These are phyloP conservation scores for Palythoa grandiflora DNA, from an alignment of 92 coral and sea anemone species.

Conservation along the genomic window DNA sequence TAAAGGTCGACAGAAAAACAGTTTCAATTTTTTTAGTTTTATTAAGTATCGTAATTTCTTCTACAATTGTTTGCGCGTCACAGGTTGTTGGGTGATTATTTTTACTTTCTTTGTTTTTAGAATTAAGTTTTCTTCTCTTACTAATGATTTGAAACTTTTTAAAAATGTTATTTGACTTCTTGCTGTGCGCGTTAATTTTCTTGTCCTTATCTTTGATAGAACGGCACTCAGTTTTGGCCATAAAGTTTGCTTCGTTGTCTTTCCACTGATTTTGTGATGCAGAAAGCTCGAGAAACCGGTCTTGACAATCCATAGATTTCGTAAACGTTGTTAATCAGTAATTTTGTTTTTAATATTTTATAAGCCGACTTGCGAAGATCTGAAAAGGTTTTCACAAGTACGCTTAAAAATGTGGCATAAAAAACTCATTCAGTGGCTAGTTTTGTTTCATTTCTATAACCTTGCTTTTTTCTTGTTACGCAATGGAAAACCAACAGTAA, in stretches of 20 bases:
- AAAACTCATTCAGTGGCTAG: too few species aligned
- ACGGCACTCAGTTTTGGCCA: not conserved
- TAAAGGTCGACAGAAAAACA: not conserved
- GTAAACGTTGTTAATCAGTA: not conserved
- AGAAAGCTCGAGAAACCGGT: not conserved
- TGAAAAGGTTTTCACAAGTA: too few species aligned
- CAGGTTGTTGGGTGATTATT: too few species aligned
- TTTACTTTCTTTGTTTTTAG: not conserved
- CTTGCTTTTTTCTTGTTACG: too few species aligned
- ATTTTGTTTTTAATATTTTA: too few species aligned
- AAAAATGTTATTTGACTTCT: too few species aligned
- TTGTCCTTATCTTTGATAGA: not conserved
- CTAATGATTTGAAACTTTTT: not conserved
- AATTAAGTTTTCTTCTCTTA: not conserved
- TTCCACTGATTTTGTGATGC: not conserved
- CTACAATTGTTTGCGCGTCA: too few species aligned
- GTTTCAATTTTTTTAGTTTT: not conserved
- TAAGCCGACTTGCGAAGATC: too few species aligned
- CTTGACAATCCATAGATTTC: not conserved
- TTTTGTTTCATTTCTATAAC: too few species aligned
- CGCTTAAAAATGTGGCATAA: too few species aligned
- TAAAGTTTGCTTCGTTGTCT: not conserved
- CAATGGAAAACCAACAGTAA: too few species aligned
- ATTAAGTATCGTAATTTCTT: not conserved
- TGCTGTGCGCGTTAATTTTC: not conserved